These are phyloP conservation scores for Andrena hattorfiana DNA, from an alignment of 2,888 invertebrate genomes.

Conservation along the genomic window DNA sequence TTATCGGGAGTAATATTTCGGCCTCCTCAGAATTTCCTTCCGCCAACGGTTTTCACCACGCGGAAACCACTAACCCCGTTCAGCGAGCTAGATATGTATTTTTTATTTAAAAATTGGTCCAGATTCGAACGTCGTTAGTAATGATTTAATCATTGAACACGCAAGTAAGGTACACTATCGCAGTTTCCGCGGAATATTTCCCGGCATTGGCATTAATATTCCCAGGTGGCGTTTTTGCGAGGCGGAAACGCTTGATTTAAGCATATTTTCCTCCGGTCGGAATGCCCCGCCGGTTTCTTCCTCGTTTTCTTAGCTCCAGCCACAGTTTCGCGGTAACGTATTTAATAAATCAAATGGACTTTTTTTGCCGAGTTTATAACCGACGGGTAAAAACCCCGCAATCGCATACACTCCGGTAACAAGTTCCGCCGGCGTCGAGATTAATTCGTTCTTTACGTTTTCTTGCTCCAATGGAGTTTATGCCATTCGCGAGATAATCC, in stretches of 20 bases:
- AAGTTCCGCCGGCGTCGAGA: conserved; percentile 13
- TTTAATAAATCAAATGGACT: conserved; percentile 49
- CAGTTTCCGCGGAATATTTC: background rate
- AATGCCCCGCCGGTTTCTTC: background rate
- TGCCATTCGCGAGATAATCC: conserved; percentile 15
- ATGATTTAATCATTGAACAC: background rate
- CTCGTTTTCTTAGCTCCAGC: background rate
- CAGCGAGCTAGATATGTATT: too few species aligned
- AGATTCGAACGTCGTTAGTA: background rate
- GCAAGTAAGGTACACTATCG: background rate
- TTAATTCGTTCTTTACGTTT: conserved; percentile 30
- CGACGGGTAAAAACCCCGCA: conserved; percentile 15
- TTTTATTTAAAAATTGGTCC: too few species aligned
- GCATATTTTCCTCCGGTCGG: conserved; percentile 19
- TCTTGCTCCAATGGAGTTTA: conserved; percentile 6
- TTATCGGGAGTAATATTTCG: background rate
- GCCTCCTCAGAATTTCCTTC: too few species aligned
- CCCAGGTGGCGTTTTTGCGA: conserved; percentile 8
- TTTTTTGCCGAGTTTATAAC: conserved; percentile 19
- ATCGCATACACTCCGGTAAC: conserved; percentile 23
- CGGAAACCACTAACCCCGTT: too few species aligned
- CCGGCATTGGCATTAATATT: conserved; percentile 37
- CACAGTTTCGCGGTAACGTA: background rate
- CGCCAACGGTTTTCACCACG: too few species aligned
- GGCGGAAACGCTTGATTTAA: conserved; percentile 40